Conservation (phyloP, 2,888 invertebrate species). For the Ophioninae sp. region DNA sequence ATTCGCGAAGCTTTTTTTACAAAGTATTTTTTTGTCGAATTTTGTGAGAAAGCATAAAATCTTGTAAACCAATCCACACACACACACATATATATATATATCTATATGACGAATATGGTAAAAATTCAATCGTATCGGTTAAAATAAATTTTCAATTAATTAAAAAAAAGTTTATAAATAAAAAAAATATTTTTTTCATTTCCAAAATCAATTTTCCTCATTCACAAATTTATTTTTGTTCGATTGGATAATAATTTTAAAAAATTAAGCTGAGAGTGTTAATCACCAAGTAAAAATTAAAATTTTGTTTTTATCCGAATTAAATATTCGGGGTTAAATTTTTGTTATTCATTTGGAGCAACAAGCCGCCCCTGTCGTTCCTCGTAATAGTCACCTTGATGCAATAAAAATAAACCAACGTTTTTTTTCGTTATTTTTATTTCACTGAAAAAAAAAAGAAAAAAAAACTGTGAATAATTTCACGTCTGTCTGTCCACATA, state of each 20-base stretch:
- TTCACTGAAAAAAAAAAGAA: conserved; percentile 1
- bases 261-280: no score
- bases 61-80: not conserved
- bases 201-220: no score
- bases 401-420: not conserved
- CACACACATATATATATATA: not conserved
- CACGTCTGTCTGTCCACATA: conserved; percentile 51
- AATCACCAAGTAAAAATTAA: no score
- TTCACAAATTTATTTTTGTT: no score
- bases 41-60: not conserved
- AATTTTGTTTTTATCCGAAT: no score
- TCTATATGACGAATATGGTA: not conserved
- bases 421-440: conserved; percentile 14
- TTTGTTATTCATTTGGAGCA: no score
- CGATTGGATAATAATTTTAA: no score
- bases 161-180: not conserved
- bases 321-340: no score
- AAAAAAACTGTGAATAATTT: conserved; percentile 25
- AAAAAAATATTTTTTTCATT: not conserved
- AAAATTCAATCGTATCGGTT: not conserved
- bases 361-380: no score
- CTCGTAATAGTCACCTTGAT: not conserved
- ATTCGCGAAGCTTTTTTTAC: not conserved
- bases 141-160: not conserved
- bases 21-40: not conserved